Conservation (phyloP, 2,797 vertebrate genomes). For the Mormyrus proboscirostris region DNA sequence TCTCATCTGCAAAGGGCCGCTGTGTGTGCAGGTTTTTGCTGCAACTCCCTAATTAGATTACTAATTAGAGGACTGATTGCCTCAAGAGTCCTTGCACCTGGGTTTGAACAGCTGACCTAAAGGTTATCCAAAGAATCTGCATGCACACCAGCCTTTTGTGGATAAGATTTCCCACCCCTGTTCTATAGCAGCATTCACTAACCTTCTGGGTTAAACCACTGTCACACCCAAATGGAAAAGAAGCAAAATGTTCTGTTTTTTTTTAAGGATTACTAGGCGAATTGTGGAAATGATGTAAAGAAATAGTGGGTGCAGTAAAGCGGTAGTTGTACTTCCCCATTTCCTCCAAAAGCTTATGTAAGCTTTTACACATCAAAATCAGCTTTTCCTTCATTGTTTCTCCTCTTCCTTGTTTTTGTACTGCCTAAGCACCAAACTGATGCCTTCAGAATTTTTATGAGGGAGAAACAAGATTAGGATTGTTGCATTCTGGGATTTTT, state of each 20-base stretch:
- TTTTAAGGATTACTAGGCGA: background rate
- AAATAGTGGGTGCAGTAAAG: background rate
- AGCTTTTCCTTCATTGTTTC: slow-evolving; percentile 26
- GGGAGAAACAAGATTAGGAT: slow-evolving; percentile 30
- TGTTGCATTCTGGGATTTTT: slow-evolving; percentile 33
- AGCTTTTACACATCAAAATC: slow-evolving; percentile 28
- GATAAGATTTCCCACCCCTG: background rate
- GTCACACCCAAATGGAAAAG: background rate
- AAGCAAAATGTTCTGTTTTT: background rate
- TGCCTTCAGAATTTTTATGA: slow-evolving; percentile 56
- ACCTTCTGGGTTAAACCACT: background rate
- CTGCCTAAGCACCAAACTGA: slow-evolving; percentile 59
- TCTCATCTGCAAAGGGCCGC: background rate
- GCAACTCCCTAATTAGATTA: background rate
- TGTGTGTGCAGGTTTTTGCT: background rate
- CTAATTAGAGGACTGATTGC: background rate
- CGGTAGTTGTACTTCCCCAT: slow-evolving; percentile 21
- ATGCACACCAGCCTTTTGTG: background rate
- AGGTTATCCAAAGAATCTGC: background rate
- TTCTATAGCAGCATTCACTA: background rate
- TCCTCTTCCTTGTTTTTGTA: slow-evolving; percentile 38
- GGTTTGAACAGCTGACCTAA: background rate
- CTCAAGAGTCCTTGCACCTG: background rate
- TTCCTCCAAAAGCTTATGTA: slow-evolving; percentile 22
- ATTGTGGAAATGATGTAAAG: background rate